Percentiles rank a stretch among this genome's conserved stretches.
Conservation (phyloP, 2,888 invertebrate genomes). For the Ernsta delagoae region DNA sequence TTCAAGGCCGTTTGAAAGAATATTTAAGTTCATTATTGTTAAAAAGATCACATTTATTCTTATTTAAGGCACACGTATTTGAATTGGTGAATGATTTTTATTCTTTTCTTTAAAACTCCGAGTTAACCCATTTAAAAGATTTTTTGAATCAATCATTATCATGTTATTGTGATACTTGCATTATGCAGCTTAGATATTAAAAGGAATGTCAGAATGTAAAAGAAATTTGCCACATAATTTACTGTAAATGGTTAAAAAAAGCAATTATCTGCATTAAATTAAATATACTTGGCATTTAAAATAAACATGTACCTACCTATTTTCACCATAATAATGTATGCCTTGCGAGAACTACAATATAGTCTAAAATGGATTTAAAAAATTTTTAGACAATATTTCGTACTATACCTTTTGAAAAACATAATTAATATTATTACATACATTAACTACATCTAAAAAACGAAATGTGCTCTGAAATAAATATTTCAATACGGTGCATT, state of each 20-base stretch:
- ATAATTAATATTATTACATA: not conserved
- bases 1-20: not conserved
- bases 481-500: slow-evolving; percentile 22
- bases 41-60: not conserved
- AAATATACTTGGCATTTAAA: too few relatives aligned
- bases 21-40: not conserved
- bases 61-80: not conserved
- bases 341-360: not conserved
- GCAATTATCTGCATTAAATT: too few relatives aligned
- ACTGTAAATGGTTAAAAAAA: too few relatives aligned
- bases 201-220: too few relatives aligned
- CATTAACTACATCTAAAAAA: not conserved
- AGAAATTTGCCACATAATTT: too few relatives aligned
- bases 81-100: not conserved
- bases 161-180: too few relatives aligned
- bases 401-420: not conserved
- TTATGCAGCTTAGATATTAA: not conserved
- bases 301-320: too few relatives aligned
- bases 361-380: not conserved
- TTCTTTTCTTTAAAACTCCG: too few relatives aligned
- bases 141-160: too few relatives aligned
- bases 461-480: slow-evolving; percentile 12
- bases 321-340: too few relatives aligned
- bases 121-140: not conserved
- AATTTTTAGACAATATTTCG: not conserved